phyloP scores from a whole-genome alignment of 2,888 invertebrate species.

The Drosophila pegasa region DNA sequence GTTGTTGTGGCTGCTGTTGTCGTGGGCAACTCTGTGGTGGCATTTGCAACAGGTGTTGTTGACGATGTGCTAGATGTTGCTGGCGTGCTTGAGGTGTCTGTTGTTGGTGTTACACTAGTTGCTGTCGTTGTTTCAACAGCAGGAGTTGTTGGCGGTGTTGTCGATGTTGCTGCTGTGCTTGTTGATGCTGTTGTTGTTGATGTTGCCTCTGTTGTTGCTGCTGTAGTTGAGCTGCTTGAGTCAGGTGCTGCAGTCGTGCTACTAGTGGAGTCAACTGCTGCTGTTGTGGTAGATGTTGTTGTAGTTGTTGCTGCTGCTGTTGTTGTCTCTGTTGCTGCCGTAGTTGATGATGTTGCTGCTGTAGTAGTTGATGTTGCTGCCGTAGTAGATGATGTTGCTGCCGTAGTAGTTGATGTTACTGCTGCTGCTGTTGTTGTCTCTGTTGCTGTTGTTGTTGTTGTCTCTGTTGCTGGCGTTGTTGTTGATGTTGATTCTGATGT shows the following conservation, averaged over 20 bases:
- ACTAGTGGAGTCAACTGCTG: slow-evolving; percentile 13
- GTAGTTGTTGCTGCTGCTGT: slow-evolving; percentile 4
- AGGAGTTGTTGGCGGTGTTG: not conserved
- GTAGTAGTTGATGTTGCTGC: not conserved
- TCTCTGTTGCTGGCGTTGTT: slow-evolving; percentile 9
- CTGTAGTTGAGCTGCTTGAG: slow-evolving; percentile 5
- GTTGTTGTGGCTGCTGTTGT: slow-evolving; percentile 28
- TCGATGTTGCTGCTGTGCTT: not conserved
- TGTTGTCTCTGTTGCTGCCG: slow-evolving; percentile 9
- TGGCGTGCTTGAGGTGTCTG: not conserved
- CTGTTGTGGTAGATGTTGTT: slow-evolving; percentile 19
- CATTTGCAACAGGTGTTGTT: slow-evolving; percentile 2
- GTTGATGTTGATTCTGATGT: not conserved
- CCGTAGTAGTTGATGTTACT: too few species aligned
- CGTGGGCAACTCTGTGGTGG: not conserved
- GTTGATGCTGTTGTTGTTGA: not conserved
- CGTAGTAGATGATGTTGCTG: not conserved
- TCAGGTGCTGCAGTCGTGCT: slow-evolving; percentile 3
- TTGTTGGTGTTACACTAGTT: not conserved
- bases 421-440: not conserved
- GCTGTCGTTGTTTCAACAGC: not conserved
- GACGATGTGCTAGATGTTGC: not conserved
- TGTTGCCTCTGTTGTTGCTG: not conserved
- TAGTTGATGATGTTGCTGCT: not conserved
- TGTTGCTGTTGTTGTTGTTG: slow-evolving; percentile 6